Conservation (phyloP, 2,113 vertebrate genomes). For the Thomomys bottae region DNA sequence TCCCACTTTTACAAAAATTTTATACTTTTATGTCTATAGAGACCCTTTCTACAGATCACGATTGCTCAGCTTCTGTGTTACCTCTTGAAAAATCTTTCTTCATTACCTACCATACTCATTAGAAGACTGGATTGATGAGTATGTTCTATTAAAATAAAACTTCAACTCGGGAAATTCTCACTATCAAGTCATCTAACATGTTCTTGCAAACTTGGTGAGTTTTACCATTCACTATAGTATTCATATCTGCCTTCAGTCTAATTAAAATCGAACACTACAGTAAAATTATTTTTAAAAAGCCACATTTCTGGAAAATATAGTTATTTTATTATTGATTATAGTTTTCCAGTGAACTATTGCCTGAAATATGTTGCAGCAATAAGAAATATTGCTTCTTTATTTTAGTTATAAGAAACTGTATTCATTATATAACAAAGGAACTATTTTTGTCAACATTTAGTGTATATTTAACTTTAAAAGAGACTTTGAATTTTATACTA, state of each 20-base stretch:
- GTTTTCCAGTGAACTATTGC: not conserved
- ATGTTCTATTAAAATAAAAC: not conserved
- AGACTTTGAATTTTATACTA: not conserved
- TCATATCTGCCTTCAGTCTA: not conserved
- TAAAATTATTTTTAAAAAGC: not conserved
- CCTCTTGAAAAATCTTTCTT: not conserved
- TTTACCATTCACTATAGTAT: not conserved
- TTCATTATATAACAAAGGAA: not conserved
- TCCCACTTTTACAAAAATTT: not conserved
- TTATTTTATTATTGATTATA: conserved; percentile 24
- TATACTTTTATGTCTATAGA: not conserved
- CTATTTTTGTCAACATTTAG: not conserved
- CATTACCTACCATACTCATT: not conserved
- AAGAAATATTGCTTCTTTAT: not conserved
- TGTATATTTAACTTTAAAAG: not conserved
- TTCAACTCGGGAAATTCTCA: not conserved
- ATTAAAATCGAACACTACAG: not conserved
- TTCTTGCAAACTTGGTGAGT: not conserved
- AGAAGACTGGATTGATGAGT: not conserved
- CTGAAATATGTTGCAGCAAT: not conserved
- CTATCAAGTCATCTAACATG: not conserved
- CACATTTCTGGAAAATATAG: not conserved
- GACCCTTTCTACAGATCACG: not conserved
- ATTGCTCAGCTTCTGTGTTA: not conserved
- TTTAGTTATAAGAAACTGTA: not conserved